phyloP scores from a whole-genome alignment of 1,140 invertebrate genomes.

The Cepaea nemoralis region DNA sequence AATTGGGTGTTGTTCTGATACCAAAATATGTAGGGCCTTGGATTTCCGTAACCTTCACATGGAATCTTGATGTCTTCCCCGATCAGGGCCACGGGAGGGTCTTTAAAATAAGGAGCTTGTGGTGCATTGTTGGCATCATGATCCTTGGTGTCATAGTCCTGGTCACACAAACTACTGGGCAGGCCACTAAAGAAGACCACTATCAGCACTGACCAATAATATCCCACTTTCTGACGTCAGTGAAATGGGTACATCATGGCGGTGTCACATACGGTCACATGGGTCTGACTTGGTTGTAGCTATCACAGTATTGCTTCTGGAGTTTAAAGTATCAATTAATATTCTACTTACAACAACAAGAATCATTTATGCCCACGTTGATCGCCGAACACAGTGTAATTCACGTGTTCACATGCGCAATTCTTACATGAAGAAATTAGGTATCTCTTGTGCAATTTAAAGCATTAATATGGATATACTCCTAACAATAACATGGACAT shows the following conservation, averaged over 20 bases:
- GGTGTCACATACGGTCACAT: neutral
- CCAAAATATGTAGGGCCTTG: constrained; percentile 54
- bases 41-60: constrained; percentile 55
- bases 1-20: constrained; percentile 45
- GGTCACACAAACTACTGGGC: neutral
- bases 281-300: too few species aligned
- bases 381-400: too few species aligned
- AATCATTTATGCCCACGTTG: too few species aligned
- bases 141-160: neutral
- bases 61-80: constrained; percentile 55
- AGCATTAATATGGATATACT: too few species aligned
- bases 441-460: too few species aligned
- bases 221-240: constrained; percentile 23
- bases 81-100: constrained; percentile 31
- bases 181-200: neutral
- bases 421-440: too few species aligned
- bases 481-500: too few species aligned
- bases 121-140: too few species aligned
- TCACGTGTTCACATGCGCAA: too few species aligned
- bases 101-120: constrained; percentile 44
- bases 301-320: too few species aligned
- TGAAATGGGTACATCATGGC: neutral
- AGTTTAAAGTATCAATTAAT: too few species aligned
- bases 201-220: constrained; percentile 9
- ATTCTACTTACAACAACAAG: too few species aligned